These are phyloP conservation scores for Ricordea florida DNA, from an alignment of 92 coral and sea anemone species.

Conservation along the genomic window DNA sequence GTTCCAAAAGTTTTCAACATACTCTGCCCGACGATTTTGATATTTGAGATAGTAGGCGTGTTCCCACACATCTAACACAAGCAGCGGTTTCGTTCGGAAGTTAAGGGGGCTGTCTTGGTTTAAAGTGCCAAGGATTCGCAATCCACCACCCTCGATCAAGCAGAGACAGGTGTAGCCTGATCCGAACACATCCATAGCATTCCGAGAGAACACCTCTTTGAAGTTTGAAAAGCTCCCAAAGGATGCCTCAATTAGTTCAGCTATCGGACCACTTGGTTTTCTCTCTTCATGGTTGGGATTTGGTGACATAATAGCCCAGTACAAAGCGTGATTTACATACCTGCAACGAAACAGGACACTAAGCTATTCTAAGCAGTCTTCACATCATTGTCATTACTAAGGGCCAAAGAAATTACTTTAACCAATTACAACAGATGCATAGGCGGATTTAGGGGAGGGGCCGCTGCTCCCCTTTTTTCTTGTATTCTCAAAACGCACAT, in stretches of 20 bases:
- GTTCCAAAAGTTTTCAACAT: constrained; percentile 82
- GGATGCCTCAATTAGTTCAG: constrained; percentile 64
- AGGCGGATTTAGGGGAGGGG: too few relatives aligned
- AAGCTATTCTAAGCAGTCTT: background rate
- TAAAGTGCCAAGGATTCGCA: constrained; percentile 52
- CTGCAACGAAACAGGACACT: constrained; percentile 40
- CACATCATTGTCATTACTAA: background rate
- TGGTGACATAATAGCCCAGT: constrained; percentile 91
- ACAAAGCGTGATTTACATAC: constrained; percentile 86
- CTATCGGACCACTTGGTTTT: constrained; percentile 70
- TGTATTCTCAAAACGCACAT: too few relatives aligned
- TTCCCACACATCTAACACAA: constrained; percentile 93
- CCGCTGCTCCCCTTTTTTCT: too few relatives aligned
- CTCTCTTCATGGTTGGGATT: constrained; percentile 69
- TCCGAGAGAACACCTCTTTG: constrained; percentile 58
- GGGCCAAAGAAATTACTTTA: background rate
- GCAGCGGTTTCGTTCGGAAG: constrained; percentile 52
- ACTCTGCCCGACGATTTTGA: constrained; percentile 80
- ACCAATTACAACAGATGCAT: too few relatives aligned
- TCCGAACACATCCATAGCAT: constrained; percentile 74
- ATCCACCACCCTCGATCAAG: constrained; percentile 26
- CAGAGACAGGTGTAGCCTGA: constrained; percentile 94
- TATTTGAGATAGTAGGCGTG: constrained; percentile 95
- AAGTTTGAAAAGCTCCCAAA: constrained; percentile 72
- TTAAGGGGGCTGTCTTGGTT: constrained; percentile 86